Conservation (phyloP, 2,888 invertebrate genomes). For the Drosophila birchii region DNA sequence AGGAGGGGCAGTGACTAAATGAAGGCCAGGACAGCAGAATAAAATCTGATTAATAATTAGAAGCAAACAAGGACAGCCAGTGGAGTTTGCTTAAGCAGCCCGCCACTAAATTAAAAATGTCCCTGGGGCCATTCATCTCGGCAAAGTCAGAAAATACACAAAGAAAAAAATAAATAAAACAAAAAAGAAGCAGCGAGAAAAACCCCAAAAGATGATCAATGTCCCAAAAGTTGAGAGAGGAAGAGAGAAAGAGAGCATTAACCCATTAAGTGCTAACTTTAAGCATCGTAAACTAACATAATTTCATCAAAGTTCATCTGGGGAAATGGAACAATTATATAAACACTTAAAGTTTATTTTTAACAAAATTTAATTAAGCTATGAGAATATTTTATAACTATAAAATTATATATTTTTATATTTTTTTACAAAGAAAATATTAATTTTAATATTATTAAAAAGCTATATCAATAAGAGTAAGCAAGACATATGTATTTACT, state of each 20-base stretch:
- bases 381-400: not conserved
- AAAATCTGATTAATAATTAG: constrained; percentile 75
- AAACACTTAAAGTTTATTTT: not conserved
- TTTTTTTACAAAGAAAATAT: too few species aligned
- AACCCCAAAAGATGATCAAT: constrained; percentile 34
- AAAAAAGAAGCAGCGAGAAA: not conserved
- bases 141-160: constrained; percentile 19
- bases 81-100: constrained; percentile 52
- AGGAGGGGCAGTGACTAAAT: not conserved
- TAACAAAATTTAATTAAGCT: not conserved
- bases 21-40: constrained; percentile 20
- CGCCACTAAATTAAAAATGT: constrained; percentile 77
- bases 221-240: constrained; percentile 22
- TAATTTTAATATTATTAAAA: not conserved
- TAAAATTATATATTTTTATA: too few species aligned
- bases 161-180: not conserved
- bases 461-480: not conserved
- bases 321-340: not conserved
- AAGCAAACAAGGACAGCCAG: constrained; percentile 59
- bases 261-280: constrained; percentile 1
- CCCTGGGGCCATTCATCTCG: constrained; percentile 78
- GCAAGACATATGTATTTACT: not conserved
- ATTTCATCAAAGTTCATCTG: not conserved
- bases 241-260: too few species aligned
- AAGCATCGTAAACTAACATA: not conserved